phyloP scores from a whole-genome alignment of 2,797 vertebrate genomes.

The Eulemur mongoz region DNA sequence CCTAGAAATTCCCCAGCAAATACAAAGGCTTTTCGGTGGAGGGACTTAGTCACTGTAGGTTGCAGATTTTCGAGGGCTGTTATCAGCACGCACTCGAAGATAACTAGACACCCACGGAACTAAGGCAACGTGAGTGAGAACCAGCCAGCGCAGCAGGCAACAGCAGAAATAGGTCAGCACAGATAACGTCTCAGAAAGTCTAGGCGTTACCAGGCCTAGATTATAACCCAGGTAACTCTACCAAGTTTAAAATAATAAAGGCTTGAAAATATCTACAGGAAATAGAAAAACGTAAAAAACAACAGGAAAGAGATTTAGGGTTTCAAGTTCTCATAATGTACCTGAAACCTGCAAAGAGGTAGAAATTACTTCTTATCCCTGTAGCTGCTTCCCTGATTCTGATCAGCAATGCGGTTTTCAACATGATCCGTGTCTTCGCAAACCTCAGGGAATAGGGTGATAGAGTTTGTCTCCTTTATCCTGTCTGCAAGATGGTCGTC shows the following conservation, averaged over 20 bases:
- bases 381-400: not conserved
- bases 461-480: not conserved
- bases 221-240: not conserved
- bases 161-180: not conserved
- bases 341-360: conserved; percentile 1
- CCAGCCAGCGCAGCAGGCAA: not conserved
- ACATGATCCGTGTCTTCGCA: not conserved
- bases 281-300: not conserved
- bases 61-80: not conserved
- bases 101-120: not conserved
- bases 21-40: not conserved
- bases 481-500: not conserved
- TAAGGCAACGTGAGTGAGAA: not conserved
- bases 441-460: not conserved
- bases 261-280: not conserved
- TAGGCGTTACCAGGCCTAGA: not conserved
- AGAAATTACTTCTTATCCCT: not conserved
- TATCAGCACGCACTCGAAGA: not conserved
- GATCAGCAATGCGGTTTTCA: not conserved
- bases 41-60: not conserved
- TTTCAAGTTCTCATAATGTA: not conserved
- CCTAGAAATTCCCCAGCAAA: not conserved
- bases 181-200: not conserved
- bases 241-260: not conserved
- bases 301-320: conserved; percentile 16